These are phyloP conservation scores for Drosophila nebulosa DNA, from an alignment of 1,140 invertebrate genomes.

Conservation along the genomic window DNA sequence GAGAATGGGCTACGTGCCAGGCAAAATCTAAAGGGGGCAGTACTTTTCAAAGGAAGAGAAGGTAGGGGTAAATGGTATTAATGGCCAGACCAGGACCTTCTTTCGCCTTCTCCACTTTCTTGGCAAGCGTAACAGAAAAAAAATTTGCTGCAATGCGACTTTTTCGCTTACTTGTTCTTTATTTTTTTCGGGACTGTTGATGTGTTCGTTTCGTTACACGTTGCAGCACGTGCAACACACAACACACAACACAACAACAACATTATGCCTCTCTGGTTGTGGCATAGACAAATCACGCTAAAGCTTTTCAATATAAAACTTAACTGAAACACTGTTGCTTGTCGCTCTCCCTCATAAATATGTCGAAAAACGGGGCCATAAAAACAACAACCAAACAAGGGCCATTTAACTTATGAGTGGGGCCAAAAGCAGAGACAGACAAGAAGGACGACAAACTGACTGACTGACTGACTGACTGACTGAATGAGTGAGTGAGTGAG, in stretches of 20 bases:
- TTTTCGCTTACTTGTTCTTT: slow-evolving; percentile 69
- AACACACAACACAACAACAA: neutral
- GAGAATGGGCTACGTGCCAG: slow-evolving; percentile 31
- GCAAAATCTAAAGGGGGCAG: neutral
- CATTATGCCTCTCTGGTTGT: slow-evolving; percentile 21
- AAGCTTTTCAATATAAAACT: slow-evolving; percentile 2
- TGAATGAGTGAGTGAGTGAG: too few relatives aligned
- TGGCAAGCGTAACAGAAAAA: slow-evolving; percentile 73
- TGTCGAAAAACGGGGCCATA: slow-evolving; percentile 40
- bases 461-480: neutral
- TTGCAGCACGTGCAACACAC: slow-evolving; percentile 53
- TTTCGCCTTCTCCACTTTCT: slow-evolving; percentile 7
- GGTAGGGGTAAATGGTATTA: slow-evolving; percentile 71
- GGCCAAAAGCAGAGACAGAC: too few relatives aligned
- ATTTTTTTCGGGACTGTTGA: slow-evolving; percentile 28
- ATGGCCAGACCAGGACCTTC: slow-evolving; percentile 39
- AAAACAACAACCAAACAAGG: slow-evolving; percentile 51
- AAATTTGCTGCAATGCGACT: slow-evolving; percentile 73
- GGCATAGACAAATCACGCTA: slow-evolving; percentile 53
- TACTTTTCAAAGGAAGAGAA: neutral
- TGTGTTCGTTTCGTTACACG: slow-evolving; percentile 31
- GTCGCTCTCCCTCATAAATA: slow-evolving; percentile 49
- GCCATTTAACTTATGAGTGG: slow-evolving; percentile 63
- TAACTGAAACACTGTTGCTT: slow-evolving; percentile 51
- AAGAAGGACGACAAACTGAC: neutral